phyloP scores from a whole-genome alignment of 2,797 vertebrate genomes.

The Hydrophis major region DNA sequence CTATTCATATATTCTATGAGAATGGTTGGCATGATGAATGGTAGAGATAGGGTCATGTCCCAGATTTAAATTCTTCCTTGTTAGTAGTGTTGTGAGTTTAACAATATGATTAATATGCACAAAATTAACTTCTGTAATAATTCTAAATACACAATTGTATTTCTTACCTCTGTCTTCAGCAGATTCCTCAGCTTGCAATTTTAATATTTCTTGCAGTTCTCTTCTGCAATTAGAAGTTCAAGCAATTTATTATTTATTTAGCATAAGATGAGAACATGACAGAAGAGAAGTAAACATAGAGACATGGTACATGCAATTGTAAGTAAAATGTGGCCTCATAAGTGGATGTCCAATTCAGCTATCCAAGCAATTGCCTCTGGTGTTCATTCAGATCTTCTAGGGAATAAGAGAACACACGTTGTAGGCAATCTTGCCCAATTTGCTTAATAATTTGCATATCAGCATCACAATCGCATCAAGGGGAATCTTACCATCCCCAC shows the following conservation, averaged over 20 bases:
- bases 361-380: background rate
- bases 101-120: background rate
- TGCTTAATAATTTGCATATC: background rate
- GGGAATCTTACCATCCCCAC: background rate
- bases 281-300: background rate
- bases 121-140: conserved; percentile 14
- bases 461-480: background rate
- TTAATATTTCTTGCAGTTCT: conserved; percentile 52
- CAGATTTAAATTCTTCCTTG: background rate
- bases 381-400: background rate
- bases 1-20: background rate
- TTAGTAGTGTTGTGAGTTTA: background rate
- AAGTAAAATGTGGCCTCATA: background rate
- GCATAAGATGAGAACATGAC: background rate
- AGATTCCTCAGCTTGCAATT: conserved; percentile 49
- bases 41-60: background rate
- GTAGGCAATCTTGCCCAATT: background rate
- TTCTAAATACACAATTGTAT: conserved; percentile 11
- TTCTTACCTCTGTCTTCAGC: conserved; percentile 43
- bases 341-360: background rate
- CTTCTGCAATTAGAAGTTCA: conserved; percentile 61
- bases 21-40: background rate
- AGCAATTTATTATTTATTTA: background rate
- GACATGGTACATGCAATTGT: background rate
- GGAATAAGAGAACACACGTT: background rate